Percentiles rank a stretch among this genome's conserved stretches.
These are phyloP conservation scores for Pollenia amentaria DNA, from an alignment of 2,888 invertebrate genomes.

Conservation along the genomic window DNA sequence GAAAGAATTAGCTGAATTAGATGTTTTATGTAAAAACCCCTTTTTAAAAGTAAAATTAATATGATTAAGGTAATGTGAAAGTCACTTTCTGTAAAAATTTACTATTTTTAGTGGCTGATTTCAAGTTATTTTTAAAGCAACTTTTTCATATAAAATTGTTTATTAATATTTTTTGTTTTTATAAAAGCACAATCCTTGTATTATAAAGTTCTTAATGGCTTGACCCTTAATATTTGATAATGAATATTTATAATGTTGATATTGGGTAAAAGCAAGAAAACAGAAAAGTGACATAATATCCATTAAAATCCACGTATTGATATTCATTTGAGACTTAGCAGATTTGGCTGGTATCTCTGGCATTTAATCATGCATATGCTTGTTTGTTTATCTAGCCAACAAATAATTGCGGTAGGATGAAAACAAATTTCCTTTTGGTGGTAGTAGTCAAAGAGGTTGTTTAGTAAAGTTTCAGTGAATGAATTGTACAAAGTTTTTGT, in stretches of 20 bases:
- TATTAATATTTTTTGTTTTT: background rate
- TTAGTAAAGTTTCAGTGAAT: background rate
- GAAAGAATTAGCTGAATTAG: no score
- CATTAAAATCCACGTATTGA: constrained; percentile 31
- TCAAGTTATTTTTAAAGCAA: no score
- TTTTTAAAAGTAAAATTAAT: no score
- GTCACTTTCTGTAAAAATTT: no score
- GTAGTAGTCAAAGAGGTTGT: background rate
- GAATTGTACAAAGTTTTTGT: constrained; percentile 1
- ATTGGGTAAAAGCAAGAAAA: background rate
- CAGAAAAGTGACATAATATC: background rate
- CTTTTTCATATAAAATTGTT: no score
- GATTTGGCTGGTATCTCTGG: background rate
- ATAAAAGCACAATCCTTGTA: background rate
- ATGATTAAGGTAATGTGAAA: no score
- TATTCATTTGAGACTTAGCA: background rate
- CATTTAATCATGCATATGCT: background rate
- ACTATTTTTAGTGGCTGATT: no score
- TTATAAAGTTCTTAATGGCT: background rate
- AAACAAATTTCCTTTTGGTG: constrained; percentile 1
- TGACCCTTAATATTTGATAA: constrained; percentile 19
- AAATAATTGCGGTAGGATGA: constrained; percentile 21
- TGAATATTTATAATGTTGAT: constrained; percentile 7
- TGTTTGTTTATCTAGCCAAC: background rate
- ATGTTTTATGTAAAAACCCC: no score